Percentiles rank a stretch among this genome's conserved stretches.
These are phyloP conservation scores for Emydocephalus ijimae DNA, from an alignment of 2,113 vertebrate species.

Conservation along the genomic window DNA sequence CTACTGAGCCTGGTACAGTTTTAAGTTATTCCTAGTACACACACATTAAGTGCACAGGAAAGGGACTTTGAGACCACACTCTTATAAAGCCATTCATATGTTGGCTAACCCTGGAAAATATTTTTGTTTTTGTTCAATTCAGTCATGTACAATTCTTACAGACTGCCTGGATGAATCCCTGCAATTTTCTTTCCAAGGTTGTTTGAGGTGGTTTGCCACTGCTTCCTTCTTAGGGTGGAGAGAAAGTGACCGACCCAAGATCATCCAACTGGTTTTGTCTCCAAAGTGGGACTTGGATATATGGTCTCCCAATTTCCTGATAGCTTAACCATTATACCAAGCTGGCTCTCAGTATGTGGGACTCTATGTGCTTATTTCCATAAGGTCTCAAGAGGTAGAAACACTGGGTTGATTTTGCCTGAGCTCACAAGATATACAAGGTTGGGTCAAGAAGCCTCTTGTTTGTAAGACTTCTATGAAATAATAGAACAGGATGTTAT, in stretches of 20 bases:
- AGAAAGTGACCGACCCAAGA: neutral
- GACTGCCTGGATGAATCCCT: neutral
- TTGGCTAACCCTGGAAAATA: neutral
- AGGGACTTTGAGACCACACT: no score
- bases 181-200: neutral
- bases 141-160: neutral
- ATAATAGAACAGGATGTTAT: neutral
- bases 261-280: neutral
- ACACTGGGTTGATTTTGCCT: neutral
- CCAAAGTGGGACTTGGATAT: neutral
- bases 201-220: neutral
- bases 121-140: neutral
- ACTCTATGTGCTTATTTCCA: neutral
- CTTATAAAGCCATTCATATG: neutral
- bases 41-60: neutral
- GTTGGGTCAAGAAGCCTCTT: neutral
- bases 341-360: neutral
- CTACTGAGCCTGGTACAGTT: no score
- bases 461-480: neutral
- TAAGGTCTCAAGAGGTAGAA: neutral
- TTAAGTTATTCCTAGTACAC: neutral
- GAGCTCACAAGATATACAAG: neutral
- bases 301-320: neutral
- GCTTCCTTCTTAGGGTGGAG: neutral
- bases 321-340: neutral